Base-by-base conservation (phyloP, 2,888 invertebrate genomes). In the Thereva unica region DNA sequence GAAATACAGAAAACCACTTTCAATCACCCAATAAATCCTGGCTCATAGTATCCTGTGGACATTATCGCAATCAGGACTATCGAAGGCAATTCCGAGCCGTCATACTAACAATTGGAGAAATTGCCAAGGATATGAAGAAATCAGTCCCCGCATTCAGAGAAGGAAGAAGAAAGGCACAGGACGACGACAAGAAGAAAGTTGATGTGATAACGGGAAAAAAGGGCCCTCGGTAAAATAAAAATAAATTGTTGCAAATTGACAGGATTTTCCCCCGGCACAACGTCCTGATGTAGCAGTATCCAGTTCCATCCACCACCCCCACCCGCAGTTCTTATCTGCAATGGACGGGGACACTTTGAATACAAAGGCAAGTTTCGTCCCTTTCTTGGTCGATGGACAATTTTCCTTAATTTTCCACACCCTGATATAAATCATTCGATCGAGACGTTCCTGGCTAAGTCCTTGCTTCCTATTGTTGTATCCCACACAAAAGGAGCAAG, bases 211-310 rank as follows among this genome's bases (percentile, higher is more conserved):
- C 35, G 55, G 47, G 54, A 55, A 57, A 63, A 23, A 23, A 23
- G 49, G 54, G 55, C 40, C 66, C 44, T 45, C 54, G 66, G 61
- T 66, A 63, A 68, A 68, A 68, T 68, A 68, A 61, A 68, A 68
- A 68, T 68, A 68, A 68, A 68, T 68, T 68, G 66, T 66, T 68
- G 68, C 68, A 68, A 68, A 68, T 68, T 68, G 68, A 66, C 68
- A 68, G 68, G 68, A 68, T 68, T 68, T 68, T 61, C 57, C 44
- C 8, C 49, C 53, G 35, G 41, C 50, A 41, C 41, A 40, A n/a
- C 61, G 38, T n/a, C 35, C 41, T 52, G 41, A 37, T 61, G 37
- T 34, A 38, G 6, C 55, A 12, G 49, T 6, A 23, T 49, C 49
- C 61, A 38, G 41, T 10, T 23, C 23, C 40, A 7, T 54, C 10